Base-by-base conservation (phyloP, 37 sponge, comb jelly and placozoan genomes). In the Beroe ovata region DNA sequence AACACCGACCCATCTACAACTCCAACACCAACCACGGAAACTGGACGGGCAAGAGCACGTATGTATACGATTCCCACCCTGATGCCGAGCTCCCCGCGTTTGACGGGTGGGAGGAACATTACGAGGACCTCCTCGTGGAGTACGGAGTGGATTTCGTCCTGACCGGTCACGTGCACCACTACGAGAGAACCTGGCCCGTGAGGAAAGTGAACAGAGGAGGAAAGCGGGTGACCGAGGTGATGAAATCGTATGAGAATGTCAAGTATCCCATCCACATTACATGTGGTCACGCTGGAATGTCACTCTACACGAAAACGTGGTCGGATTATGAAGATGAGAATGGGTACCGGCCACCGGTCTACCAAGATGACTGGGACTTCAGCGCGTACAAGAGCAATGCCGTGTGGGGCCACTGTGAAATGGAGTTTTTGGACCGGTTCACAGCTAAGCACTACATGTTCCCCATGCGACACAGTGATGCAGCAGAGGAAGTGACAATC, bases 1-100 rank as follows among this genome's bases (percentile, higher is more conserved):
- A 59, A 22, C 91, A 90, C 81, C 38, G 59, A 72, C 81, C 91
- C 25, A 90, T 90, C 18, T 72, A 90, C 81, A 90, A 77, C 84
- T 77, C 84, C 4, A 41, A 41, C 54, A 41, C n/a, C 14, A 77
- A 77, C 54, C 84, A 77, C 33, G 84, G 84, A 2, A 77, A 77
- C 38, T 77, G 84, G 84, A 77, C 47, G 22, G 84, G 84, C 28
- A 19, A 33, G 1, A 66, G 30, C 36, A 66, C 25, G 16, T 77
- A 77, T 54, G 23, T 4, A 21, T 39, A 77, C 42, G 84, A 77
- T 41, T 16, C 41, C 1, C 25, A 29, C 3, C 54, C 54, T 11
- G 6, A 66, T 16, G 25, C 32, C 16, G 69, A 66, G 16, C 33
- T 66, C 32, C 54, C 84, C 2, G 21, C 22, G 1, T 42, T 32